Evolutionary conservation across 2,113 vertebrate species (phyloP).

Genomic region (Platycercus adscitus): DNA sequence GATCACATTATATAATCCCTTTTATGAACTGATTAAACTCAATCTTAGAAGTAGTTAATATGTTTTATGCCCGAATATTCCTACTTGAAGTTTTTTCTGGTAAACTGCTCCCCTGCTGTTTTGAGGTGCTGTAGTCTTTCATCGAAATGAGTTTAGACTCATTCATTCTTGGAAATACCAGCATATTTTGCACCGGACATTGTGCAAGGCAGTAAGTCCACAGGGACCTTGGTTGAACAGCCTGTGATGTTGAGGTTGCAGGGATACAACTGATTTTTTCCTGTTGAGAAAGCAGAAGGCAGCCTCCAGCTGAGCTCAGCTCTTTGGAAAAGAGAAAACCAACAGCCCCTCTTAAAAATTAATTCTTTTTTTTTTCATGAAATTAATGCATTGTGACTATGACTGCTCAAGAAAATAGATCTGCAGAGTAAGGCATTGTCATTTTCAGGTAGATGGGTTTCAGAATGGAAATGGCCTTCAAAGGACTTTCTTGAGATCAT

Average conservation of each 20-base stretch:
- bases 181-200: background rate
- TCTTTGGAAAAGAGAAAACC: background rate
- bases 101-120: background rate
- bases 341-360: background rate
- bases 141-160: background rate
- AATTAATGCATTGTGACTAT: background rate
- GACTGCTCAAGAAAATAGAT: background rate
- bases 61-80: constrained; percentile 3
- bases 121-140: background rate
- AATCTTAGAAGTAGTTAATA: constrained; percentile 35
- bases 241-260: background rate
- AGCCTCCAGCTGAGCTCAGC: background rate
- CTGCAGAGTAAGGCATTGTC: background rate
- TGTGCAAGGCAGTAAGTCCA: background rate
- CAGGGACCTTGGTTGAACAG: background rate
- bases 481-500: background rate
- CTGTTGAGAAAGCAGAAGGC: background rate
- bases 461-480: background rate
- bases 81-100: background rate
- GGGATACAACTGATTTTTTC: background rate
- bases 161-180: background rate
- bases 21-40: constrained; percentile 54
- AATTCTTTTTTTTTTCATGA: background rate
- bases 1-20: constrained; percentile 38
- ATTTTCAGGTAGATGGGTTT: background rate